A percentile compares a stretch with the other conserved stretches of the same genome.
These are phyloP conservation scores for Leptinotarsa lineolata DNA, from an alignment of 1,140 invertebrate genomes.

Conservation along the genomic window DNA sequence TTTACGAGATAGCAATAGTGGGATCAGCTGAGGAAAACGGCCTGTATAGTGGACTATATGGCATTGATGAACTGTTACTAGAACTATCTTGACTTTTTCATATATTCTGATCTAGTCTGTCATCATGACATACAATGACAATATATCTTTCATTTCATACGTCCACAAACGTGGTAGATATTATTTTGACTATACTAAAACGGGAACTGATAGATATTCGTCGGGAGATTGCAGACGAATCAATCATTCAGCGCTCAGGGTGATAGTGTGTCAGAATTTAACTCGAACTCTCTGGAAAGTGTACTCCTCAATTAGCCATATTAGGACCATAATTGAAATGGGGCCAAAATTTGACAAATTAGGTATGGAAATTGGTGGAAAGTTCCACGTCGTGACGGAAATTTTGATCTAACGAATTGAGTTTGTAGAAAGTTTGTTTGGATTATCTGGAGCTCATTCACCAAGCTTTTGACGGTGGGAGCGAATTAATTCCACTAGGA, in stretches of 20 bases:
- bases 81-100: no score
- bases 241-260: neutral
- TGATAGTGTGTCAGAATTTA: neutral
- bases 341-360: conserved; percentile 13
- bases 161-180: no score
- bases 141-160: no score
- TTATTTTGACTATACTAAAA: no score
- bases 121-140: no score
- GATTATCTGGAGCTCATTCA: neutral
- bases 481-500: neutral
- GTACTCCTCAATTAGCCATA: conserved; percentile 12
- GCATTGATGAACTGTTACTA: no score
- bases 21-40: no score
- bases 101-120: no score
- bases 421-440: conserved; percentile 16
- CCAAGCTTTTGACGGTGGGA: neutral
- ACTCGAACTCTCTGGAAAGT: neutral
- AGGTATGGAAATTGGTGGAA: conserved; percentile 3
- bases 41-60: no score
- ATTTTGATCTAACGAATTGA: conserved; percentile 6
- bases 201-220: neutral
- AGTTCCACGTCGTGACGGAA: neutral
- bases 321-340: conserved; percentile 16
- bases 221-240: neutral
- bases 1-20: no score